Base-by-base conservation (phyloP, 2,888 invertebrate species). In the Poecilobothrus nobilitatus region DNA sequence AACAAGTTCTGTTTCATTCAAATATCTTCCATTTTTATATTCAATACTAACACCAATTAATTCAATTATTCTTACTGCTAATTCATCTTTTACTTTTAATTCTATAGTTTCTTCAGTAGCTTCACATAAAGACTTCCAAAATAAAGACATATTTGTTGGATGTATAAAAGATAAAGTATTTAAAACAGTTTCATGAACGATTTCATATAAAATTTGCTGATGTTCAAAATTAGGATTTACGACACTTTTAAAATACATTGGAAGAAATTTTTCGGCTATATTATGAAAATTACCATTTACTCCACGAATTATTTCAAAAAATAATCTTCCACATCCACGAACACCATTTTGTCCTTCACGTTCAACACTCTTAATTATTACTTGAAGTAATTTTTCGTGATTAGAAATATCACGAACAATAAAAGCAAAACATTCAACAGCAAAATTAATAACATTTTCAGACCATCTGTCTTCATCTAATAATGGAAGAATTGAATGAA, bases 391-490 rank as follows among this genome's bases (percentile, higher is more conserved):
- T 67, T 86, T 86, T 41, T 87, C 86, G 75, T 89, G 91, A 75
- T 95, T 91, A 73, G 88, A 89, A 15, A 94, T 89, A 84, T 94
- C 94, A 73, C 97, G 85, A 4, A 95, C 91, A 1, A 98, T 90
- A 84, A 95, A 97, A 0, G 97, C 92, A 84, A 97, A 97, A 81
- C 95, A 93, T 82, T 97, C 96, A 0, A 95, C 94, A 6, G 97
- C 95, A 86, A 97, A 98, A 76, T 91, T 91, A 74, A 92, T 90
- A 27, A 97, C 89, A 78, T 95, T 94, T 71, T 88, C 87, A 33
- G 93, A 92, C 66, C 79, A 79, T 75, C 89, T 88, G n/a, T 84
- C 83, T 67, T 89, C 89, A 74, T 90, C 89, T 61, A 97, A 80
- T 7, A 97, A 82, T 0, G 94, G 92, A 53, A 92, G 79, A 10